Conservation (phyloP, 2,888 invertebrate genomes). For the Matsumyia berberina region DNA sequence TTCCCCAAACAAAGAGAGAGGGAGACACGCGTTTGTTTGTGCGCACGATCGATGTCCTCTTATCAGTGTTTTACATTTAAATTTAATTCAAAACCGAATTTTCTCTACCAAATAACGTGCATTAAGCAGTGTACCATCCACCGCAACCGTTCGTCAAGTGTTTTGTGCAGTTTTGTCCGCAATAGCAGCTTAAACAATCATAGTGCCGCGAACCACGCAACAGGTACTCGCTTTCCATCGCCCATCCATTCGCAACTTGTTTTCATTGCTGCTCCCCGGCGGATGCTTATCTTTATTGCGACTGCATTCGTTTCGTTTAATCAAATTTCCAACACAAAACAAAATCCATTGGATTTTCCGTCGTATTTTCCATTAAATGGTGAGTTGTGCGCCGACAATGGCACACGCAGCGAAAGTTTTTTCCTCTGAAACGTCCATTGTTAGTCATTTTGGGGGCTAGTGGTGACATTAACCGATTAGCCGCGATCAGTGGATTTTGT, state of each 20-base stretch:
- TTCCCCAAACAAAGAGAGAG: conserved; percentile 78
- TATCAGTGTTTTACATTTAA: conserved; percentile 65
- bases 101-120: conserved; percentile 13
- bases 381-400: conserved; percentile 37
- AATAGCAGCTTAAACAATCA: neutral
- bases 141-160: conserved; percentile 14
- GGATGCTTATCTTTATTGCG: conserved; percentile 24
- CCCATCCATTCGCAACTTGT: conserved; percentile 1
- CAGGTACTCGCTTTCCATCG: conserved; percentile 15
- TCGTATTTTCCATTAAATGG: conserved; percentile 54
- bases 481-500: conserved; percentile 31
- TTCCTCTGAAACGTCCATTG: conserved; percentile 64
- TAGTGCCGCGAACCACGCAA: conserved; percentile 58
- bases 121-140: conserved; percentile 5
- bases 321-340: neutral
- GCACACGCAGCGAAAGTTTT: conserved; percentile 49
- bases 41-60: conserved; percentile 59
- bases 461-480: conserved; percentile 59
- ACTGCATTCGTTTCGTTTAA: conserved; percentile 1
- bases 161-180: conserved; percentile 3
- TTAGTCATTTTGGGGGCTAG: conserved; percentile 51
- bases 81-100: conserved; percentile 51
- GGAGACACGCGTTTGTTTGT: conserved; percentile 76
- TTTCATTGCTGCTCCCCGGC: neutral
- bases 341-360: conserved; percentile 3